Conservation (phyloP, 2,888 invertebrate species). For the Caradrina clavipalpis region DNA sequence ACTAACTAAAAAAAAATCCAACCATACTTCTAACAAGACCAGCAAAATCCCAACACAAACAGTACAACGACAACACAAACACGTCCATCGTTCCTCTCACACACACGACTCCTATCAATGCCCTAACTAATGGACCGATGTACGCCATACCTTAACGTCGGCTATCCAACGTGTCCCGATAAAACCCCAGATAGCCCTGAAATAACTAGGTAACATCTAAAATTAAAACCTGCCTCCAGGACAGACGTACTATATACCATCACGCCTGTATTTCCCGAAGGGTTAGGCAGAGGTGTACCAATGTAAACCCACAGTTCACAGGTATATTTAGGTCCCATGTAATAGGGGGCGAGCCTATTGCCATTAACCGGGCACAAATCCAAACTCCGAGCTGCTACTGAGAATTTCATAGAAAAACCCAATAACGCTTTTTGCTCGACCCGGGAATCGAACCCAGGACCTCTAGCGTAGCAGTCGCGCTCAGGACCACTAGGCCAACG, state of each 20-base stretch:
- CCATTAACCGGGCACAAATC: too few species aligned
- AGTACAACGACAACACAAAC: neutral
- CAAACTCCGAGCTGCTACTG: too few species aligned
- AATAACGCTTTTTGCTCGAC: too few species aligned
- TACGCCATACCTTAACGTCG: slow-evolving; percentile 24
- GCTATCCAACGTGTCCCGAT: slow-evolving; percentile 32
- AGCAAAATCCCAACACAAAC: slow-evolving; percentile 16
- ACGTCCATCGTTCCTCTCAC: slow-evolving; percentile 19
- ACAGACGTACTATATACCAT: slow-evolving; percentile 20
- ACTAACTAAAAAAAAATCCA: neutral
- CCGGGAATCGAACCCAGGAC: too few species aligned
- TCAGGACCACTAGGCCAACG: too few species aligned
- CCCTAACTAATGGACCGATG: slow-evolving; percentile 38
- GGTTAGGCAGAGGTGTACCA: too few species aligned
- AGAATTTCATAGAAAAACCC: too few species aligned
- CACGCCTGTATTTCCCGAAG: too few species aligned
- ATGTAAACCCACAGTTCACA: too few species aligned
- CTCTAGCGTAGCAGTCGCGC: too few species aligned
- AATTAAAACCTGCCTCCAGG: slow-evolving; percentile 35
- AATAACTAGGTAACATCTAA: slow-evolving; percentile 36
- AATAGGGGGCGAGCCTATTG: too few species aligned
- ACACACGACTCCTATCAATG: slow-evolving; percentile 29
- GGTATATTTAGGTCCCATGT: too few species aligned
- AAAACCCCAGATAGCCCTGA: slow-evolving; percentile 40
- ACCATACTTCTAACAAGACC: neutral